Percentiles rank a stretch among this genome's conserved stretches.
Evolutionary conservation across 1,140 invertebrate genomes (phyloP).

Genomic region (Drosophila nasuta): DNA sequence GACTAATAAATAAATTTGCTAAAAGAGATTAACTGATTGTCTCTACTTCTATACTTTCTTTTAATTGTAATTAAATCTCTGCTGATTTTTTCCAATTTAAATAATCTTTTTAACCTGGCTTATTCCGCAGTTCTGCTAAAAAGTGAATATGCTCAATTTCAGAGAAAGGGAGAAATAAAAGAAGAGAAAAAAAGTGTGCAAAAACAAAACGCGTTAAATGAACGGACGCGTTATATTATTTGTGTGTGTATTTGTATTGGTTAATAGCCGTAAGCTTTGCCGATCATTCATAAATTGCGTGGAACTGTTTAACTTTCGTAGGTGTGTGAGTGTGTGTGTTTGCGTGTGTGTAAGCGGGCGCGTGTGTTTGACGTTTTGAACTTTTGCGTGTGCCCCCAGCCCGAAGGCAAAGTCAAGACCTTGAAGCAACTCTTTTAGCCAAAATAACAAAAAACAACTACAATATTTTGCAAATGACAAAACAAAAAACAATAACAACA

Average conservation of each 20-base stretch:
- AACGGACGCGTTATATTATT: conserved; percentile 26
- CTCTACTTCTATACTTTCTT: no score
- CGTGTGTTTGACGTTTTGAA: conserved; percentile 58
- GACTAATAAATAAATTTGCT: not conserved
- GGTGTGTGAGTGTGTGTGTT: conserved; percentile 8
- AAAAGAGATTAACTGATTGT: no score
- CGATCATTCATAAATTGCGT: conserved; percentile 81
- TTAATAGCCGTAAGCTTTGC: conserved; percentile 72
- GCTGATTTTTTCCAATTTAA: no score
- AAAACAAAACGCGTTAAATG: conserved; percentile 50
- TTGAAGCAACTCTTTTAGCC: conserved; percentile 31
- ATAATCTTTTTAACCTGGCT: no score
- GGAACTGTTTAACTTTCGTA: conserved; percentile 57
- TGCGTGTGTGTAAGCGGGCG: conserved; percentile 28
- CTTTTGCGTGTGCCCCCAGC: conserved; percentile 58
- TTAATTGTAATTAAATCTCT: no score
- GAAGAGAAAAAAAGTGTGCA: conserved; percentile 55
- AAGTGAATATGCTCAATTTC: conserved; percentile 5
- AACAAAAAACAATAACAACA: conserved; percentile 44
- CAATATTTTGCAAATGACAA: conserved; percentile 32
- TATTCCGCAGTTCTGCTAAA: not conserved
- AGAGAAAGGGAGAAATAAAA: conserved; percentile 37
- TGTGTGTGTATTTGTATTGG: conserved; percentile 53
- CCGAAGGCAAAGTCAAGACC: conserved; percentile 51
- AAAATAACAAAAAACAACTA: conserved; percentile 41